A percentile compares a stretch with the other conserved stretches of the same genome.
phyloP scores from a whole-genome alignment of 2,888 invertebrate genomes.

The Scaptomyza reducta region DNA sequence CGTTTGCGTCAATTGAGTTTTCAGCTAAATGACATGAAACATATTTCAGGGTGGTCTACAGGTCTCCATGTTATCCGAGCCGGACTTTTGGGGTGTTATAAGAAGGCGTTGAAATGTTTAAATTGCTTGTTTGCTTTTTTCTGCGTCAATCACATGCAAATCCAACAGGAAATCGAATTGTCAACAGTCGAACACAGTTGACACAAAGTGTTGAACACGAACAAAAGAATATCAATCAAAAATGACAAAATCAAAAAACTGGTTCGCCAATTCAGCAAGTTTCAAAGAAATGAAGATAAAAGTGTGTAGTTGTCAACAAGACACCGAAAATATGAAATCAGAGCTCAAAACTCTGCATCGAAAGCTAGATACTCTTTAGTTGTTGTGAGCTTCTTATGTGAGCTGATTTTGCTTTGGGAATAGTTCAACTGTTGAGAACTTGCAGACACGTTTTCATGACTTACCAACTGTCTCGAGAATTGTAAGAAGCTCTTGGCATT shows the following conservation, averaged over 20 bases:
- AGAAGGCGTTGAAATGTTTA: constrained; percentile 42
- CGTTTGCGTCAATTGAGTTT: constrained; percentile 65
- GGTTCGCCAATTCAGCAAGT: constrained; percentile 55
- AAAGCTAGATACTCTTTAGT: constrained; percentile 29
- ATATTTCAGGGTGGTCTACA: constrained; percentile 63
- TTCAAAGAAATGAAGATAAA: constrained; percentile 25
- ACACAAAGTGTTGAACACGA: constrained; percentile 25
- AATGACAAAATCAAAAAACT: constrained; percentile 51
- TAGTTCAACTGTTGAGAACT: background rate
- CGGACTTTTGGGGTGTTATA: constrained; percentile 34
- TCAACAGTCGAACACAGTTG: constrained; percentile 53
- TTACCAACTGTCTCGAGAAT: background rate
- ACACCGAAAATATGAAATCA: constrained; percentile 19
- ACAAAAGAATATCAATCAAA: constrained; percentile 47
- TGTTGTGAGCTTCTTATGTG: too few relatives aligned
- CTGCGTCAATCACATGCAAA: constrained; percentile 49
- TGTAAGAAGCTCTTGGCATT: constrained; percentile 3
- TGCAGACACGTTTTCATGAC: background rate
- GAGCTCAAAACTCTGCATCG: background rate
- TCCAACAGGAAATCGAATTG: constrained; percentile 59
- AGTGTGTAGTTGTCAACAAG: constrained; percentile 39
- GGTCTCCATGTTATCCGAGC: constrained; percentile 25
- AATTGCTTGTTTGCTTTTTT: constrained; percentile 13
- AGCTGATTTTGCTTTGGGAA: too few relatives aligned
- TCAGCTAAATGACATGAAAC: constrained; percentile 57